phyloP scores from a whole-genome alignment of 1,140 invertebrate genomes.

The Bombus pascuorum region DNA sequence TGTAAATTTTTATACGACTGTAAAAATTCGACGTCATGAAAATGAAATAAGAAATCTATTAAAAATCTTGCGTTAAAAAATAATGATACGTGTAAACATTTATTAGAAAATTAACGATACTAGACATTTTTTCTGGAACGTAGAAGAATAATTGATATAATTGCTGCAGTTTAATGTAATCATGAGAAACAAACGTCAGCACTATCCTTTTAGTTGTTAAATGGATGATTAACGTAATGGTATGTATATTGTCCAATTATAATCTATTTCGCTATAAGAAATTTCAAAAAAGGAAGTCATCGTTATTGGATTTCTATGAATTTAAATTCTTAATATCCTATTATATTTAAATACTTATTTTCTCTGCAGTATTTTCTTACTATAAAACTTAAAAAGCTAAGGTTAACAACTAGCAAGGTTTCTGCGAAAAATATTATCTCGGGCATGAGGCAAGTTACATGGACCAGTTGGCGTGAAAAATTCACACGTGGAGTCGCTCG shows the following conservation, averaged over 20 bases:
- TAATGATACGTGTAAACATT: too few species aligned
- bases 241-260: neutral
- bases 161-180: neutral
- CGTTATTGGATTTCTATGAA: neutral
- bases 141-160: neutral
- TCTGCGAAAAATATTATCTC: neutral
- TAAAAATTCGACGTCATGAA: too few species aligned
- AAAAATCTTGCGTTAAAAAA: too few species aligned
- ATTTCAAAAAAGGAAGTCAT: neutral
- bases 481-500: neutral
- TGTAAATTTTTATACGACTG: too few species aligned
- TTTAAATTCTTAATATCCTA: neutral
- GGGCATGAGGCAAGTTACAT: neutral
- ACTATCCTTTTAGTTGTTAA: neutral
- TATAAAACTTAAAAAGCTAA: neutral
- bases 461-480: conserved; percentile 18
- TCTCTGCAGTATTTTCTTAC: neutral
- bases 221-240: neutral
- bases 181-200: neutral
- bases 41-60: too few species aligned
- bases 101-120: too few species aligned
- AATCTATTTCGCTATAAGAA: neutral
- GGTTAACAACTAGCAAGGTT: neutral
- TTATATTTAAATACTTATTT: neutral
- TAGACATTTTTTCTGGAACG: too few species aligned